These are phyloP conservation scores for Ptyas mucosa DNA, from an alignment of 2,113 vertebrate genomes.

Conservation along the genomic window DNA sequence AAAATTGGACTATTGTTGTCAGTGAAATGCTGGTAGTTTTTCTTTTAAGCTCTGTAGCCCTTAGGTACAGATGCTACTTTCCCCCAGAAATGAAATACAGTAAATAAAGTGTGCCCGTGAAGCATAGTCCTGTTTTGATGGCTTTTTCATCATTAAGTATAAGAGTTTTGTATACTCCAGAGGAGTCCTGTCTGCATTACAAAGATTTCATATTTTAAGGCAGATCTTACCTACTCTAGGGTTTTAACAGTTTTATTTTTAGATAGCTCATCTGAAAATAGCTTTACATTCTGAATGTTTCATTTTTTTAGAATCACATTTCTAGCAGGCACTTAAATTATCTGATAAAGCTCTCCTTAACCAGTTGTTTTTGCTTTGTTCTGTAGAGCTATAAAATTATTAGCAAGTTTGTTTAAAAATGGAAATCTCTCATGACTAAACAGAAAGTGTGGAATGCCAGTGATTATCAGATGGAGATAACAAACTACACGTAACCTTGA, in stretches of 20 bases:
- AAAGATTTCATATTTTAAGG: slow-evolving; percentile 59
- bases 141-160: slow-evolving; percentile 54
- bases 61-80: slow-evolving; percentile 39
- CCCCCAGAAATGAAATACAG: slow-evolving; percentile 42
- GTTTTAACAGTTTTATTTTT: slow-evolving; percentile 70
- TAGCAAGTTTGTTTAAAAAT: slow-evolving; percentile 53
- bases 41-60: slow-evolving; percentile 40
- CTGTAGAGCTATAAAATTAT: slow-evolving; percentile 54
- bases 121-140: slow-evolving; percentile 48
- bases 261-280: slow-evolving; percentile 50
- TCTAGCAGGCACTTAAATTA: slow-evolving; percentile 62
- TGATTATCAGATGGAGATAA: slow-evolving; percentile 56
- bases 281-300: slow-evolving; percentile 56
- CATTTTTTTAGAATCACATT: slow-evolving; percentile 61
- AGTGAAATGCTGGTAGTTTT: slow-evolving; percentile 33
- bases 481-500: slow-evolving; percentile 52
- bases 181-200: slow-evolving; percentile 41
- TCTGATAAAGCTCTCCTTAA: slow-evolving; percentile 55
- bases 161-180: slow-evolving; percentile 59
- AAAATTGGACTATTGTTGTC: slow-evolving; percentile 28
- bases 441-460: slow-evolving; percentile 55
- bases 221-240: slow-evolving; percentile 44
- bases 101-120: slow-evolving; percentile 50
- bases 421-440: slow-evolving; percentile 38
- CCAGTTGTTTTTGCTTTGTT: slow-evolving; percentile 57